Conservation (phyloP, 2,888 invertebrate species). For the Amphimallon solstitiale region DNA sequence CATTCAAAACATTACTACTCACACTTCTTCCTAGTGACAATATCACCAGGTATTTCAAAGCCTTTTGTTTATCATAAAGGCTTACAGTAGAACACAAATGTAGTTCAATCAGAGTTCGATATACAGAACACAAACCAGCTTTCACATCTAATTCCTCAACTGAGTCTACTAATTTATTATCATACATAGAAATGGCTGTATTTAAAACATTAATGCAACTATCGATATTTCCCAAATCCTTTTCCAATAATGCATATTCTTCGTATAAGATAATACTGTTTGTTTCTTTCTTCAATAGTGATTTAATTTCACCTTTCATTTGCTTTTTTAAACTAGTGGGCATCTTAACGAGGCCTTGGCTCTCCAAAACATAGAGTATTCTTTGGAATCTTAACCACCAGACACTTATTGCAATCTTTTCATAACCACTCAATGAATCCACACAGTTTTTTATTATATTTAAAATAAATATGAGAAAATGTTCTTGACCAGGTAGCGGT, state of each 20-base stretch:
- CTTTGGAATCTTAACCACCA: constrained; percentile 74
- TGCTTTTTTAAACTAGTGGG: constrained; percentile 61
- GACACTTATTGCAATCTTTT: constrained; percentile 67
- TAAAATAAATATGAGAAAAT: constrained; percentile 68
- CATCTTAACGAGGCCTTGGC: constrained; percentile 62
- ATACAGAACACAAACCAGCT: constrained; percentile 60
- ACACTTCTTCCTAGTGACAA: constrained; percentile 50
- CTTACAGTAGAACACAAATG: constrained; percentile 42
- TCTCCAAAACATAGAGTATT: constrained; percentile 65
- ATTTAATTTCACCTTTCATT: constrained; percentile 66
- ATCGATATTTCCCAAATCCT: constrained; percentile 64
- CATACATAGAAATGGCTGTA: constrained; percentile 62
- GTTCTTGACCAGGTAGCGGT: constrained; percentile 70
- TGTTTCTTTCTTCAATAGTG: constrained; percentile 66
- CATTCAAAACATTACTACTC: constrained; percentile 44
- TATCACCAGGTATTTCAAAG: constrained; percentile 52
- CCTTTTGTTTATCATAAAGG: constrained; percentile 46
- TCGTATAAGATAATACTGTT: constrained; percentile 69
- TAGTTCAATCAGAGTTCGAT: constrained; percentile 59
- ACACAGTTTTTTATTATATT: constrained; percentile 66
- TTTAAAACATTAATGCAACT: constrained; percentile 66
- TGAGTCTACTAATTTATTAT: constrained; percentile 48
- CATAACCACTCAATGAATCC: constrained; percentile 63
- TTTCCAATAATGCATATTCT: constrained; percentile 72
- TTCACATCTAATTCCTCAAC: constrained; percentile 53